phyloP scores from a whole-genome alignment of 2,113 vertebrate species.

The Hyperoodon ampullatus region DNA sequence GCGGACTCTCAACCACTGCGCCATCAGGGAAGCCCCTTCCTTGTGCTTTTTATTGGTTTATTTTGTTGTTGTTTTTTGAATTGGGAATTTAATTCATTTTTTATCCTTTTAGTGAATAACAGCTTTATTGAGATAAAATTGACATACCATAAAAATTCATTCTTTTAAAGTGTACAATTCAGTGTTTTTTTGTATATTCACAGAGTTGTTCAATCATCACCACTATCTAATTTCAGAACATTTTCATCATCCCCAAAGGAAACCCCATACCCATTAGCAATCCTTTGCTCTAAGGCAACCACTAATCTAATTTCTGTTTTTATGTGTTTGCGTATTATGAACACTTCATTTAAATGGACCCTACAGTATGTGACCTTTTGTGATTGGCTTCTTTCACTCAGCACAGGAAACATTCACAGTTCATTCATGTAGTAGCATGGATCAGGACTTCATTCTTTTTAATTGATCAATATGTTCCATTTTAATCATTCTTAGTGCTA shows the following conservation, averaged over 20 bases:
- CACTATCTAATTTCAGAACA: neutral
- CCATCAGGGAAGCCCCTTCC: neutral
- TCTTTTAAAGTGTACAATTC: neutral
- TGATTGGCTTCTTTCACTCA: neutral
- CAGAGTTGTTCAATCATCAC: neutral
- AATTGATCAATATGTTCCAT: neutral
- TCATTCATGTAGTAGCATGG: neutral
- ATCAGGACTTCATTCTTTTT: neutral
- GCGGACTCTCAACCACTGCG: too few species aligned
- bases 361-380: neutral
- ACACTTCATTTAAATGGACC: neutral
- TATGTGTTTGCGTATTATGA: neutral
- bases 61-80: neutral
- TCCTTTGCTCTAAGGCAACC: neutral
- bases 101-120: neutral
- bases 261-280: neutral
- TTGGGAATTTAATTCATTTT: neutral
- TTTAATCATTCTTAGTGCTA: neutral
- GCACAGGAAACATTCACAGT: neutral
- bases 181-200: neutral
- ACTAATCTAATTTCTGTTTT: neutral
- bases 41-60: neutral
- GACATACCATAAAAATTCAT: neutral
- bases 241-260: neutral
- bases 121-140: neutral